A percentile compares a stretch with the other conserved stretches of the same genome.
phyloP scores from a whole-genome alignment of 2,113 vertebrate species.

The Microcebus griseorufus region DNA sequence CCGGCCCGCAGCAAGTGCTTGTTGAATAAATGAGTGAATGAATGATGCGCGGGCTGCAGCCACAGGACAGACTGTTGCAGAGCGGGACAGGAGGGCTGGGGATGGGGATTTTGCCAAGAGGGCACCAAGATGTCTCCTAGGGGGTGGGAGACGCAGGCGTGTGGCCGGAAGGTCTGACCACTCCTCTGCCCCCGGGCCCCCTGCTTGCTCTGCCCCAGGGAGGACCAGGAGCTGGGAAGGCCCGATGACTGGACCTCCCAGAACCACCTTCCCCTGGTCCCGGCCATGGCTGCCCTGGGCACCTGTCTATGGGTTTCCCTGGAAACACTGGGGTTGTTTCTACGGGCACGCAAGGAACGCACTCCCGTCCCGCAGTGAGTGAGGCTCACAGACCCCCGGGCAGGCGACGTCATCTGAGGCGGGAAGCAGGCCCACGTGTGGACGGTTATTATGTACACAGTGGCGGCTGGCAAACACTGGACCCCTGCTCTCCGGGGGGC shows the following conservation, averaged over 20 bases:
- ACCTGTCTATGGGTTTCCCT: neutral
- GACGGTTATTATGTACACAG: rapidly evolving
- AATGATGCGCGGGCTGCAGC: rapidly evolving
- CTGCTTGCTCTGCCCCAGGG: neutral
- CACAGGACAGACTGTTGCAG: rapidly evolving
- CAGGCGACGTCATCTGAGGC: rapidly evolving
- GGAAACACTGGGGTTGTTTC: rapidly evolving
- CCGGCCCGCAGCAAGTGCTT: rapidly evolving
- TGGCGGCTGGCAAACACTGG: rapidly evolving
- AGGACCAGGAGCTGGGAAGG: neutral
- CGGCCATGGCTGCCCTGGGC: rapidly evolving
- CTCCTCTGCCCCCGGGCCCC: rapidly evolving
- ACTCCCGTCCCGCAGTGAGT: rapidly evolving
- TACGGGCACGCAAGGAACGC: rapidly evolving
- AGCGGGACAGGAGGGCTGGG: neutral
- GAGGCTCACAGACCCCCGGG: neutral
- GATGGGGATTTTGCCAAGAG: neutral
- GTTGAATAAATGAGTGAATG: neutral
- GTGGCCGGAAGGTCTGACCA: rapidly evolving
- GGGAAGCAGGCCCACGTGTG: rapidly evolving
- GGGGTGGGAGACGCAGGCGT: rapidly evolving
- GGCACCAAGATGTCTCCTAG: rapidly evolving
- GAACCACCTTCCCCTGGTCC: neutral
- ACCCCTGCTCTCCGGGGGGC: neutral
- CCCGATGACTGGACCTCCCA: neutral